Conservation (phyloP, 2,888 invertebrate species). For the Abscondita cerata region DNA sequence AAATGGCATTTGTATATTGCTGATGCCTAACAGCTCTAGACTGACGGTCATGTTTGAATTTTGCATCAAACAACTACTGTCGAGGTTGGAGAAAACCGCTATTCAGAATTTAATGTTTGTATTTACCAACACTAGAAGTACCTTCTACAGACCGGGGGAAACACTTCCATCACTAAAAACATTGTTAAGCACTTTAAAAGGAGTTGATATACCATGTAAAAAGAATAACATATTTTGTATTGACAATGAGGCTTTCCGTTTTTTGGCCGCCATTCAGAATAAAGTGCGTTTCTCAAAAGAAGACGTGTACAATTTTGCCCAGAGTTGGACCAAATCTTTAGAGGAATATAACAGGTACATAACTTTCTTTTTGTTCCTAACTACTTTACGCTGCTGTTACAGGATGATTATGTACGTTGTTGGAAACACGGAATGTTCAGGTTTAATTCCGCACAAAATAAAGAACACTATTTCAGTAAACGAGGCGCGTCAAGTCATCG, state of each 20-base stretch:
- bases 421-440: slow-evolving; percentile 38
- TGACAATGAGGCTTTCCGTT: slow-evolving; percentile 53
- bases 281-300: slow-evolving; percentile 36
- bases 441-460: slow-evolving; percentile 49
- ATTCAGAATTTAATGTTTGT: slow-evolving; percentile 52
- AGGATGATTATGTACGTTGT: slow-evolving; percentile 49
- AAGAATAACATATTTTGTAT: slow-evolving; percentile 51
- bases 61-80: slow-evolving; percentile 51
- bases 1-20: slow-evolving; percentile 46
- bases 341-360: slow-evolving; percentile 45
- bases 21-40: slow-evolving; percentile 48
- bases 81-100: slow-evolving; percentile 51
- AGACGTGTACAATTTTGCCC: slow-evolving; percentile 34
- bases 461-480: slow-evolving; percentile 51
- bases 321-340: slow-evolving; percentile 44
- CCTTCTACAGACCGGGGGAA: slow-evolving; percentile 49
- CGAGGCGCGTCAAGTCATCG: slow-evolving; percentile 50
- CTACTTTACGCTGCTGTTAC: slow-evolving; percentile 26
- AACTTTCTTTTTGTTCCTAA: not conserved
- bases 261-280: slow-evolving; percentile 48
- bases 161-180: slow-evolving; percentile 45
- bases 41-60: slow-evolving; percentile 50
- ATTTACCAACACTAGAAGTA: slow-evolving; percentile 50
- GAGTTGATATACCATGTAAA: slow-evolving; percentile 39
- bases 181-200: slow-evolving; percentile 42